phyloP scores from a whole-genome alignment of 2,888 invertebrate species.

The Caradrina clavipalpis region DNA sequence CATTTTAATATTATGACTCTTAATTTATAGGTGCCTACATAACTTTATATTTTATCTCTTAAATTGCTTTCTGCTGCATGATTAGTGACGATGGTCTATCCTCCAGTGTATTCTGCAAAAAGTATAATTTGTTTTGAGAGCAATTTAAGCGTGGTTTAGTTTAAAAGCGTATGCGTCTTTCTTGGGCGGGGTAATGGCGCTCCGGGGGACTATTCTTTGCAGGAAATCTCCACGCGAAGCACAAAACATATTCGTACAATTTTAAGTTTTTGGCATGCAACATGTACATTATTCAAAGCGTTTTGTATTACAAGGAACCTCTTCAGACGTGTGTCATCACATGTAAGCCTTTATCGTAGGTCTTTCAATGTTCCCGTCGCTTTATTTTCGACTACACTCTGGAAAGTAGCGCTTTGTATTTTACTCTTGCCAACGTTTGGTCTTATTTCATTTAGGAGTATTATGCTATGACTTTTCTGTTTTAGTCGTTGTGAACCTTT shows the following conservation, averaged over 20 bases:
- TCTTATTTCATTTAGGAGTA: constrained; percentile 22
- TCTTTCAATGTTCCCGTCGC: constrained; percentile 64
- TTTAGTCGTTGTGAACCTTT: constrained; percentile 7
- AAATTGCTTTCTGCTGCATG: constrained; percentile 55
- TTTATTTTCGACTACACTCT: constrained; percentile 60
- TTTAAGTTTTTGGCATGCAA: constrained; percentile 81
- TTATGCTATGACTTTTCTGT: constrained; percentile 21
- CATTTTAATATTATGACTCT: constrained; percentile 32
- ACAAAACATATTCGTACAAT: constrained; percentile 78
- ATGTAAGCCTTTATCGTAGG: constrained; percentile 69
- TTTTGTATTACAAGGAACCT: constrained; percentile 74
- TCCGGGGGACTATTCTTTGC: constrained; percentile 72
- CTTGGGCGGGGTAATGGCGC: constrained; percentile 74
- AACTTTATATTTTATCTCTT: constrained; percentile 49
- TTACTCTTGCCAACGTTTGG: constrained; percentile 28
- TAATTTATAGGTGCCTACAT: constrained; percentile 38
- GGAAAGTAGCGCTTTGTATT: constrained; percentile 47
- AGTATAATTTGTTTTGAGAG: constrained; percentile 73
- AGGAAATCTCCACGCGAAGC: constrained; percentile 68
- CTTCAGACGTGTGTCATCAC: constrained; percentile 65
- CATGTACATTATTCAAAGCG: constrained; percentile 77
- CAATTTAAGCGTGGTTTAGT: constrained; percentile 81
- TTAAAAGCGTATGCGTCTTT: constrained; percentile 81
- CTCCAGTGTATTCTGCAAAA: constrained; percentile 61
- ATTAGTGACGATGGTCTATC: constrained; percentile 48